Evolutionary conservation across 2,113 vertebrate species (phyloP).

Genomic region (Patagioenas fasciata): DNA sequence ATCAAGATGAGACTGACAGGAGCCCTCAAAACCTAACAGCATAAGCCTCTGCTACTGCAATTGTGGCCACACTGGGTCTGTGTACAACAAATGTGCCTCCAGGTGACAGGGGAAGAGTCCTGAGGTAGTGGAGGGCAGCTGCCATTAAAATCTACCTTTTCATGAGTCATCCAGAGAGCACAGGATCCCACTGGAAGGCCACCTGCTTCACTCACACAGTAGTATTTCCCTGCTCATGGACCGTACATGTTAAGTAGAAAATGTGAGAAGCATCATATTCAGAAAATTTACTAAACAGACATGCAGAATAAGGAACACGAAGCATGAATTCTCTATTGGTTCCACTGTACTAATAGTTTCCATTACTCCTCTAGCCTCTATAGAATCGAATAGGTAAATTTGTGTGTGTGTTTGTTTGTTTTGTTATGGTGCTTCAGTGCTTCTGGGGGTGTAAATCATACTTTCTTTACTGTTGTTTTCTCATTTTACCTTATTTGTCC

Average conservation of each 20-base stretch:
- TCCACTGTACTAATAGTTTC: neutral
- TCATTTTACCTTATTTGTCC: neutral
- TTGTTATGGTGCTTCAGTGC: neutral
- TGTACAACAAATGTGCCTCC: neutral
- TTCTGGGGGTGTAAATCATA: neutral
- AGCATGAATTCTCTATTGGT: neutral
- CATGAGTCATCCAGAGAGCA: neutral
- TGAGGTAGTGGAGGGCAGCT: neutral
- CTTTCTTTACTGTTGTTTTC: neutral
- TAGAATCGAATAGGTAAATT: neutral
- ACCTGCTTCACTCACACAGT: neutral
- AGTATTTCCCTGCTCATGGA: neutral
- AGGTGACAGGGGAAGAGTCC: neutral
- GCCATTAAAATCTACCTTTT: neutral
- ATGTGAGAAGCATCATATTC: neutral
- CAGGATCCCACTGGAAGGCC: neutral
- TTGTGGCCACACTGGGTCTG: neutral
- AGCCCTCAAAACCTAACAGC: neutral
- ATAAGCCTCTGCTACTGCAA: neutral
- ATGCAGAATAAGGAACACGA: neutral
- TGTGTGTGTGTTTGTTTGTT: neutral
- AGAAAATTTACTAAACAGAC: neutral
- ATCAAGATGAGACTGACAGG: neutral
- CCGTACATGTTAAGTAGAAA: fast-evolving
- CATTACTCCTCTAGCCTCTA: neutral